Percentiles rank a stretch among this genome's conserved stretches.
Conservation (phyloP, 2,797 vertebrate species). For the Oreonectes daqikongensis region DNA sequence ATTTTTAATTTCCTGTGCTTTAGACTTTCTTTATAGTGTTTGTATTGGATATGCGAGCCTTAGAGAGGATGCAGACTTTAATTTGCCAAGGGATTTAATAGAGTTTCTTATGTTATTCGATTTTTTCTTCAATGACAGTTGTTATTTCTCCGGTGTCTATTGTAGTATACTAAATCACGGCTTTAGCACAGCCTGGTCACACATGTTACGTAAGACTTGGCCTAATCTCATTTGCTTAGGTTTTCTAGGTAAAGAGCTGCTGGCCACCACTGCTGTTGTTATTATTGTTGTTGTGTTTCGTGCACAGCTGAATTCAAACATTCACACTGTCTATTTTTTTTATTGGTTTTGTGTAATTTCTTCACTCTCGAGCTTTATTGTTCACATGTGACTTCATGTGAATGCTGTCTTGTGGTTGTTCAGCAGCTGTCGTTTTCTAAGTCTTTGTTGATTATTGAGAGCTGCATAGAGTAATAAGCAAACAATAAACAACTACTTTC, state of each 20-base stretch:
- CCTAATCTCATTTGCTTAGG: conserved; percentile 56
- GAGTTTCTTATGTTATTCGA: conserved; percentile 16
- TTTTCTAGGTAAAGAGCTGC: conserved; percentile 46
- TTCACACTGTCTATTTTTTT: conserved; percentile 45
- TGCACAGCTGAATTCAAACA: background rate
- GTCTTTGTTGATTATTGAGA: background rate
- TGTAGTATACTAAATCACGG: conserved; percentile 24
- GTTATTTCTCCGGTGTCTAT: background rate
- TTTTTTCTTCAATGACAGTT: background rate
- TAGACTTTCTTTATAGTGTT: conserved; percentile 27
- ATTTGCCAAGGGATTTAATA: conserved; percentile 13
- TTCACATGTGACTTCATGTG: background rate
- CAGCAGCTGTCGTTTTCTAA: background rate
- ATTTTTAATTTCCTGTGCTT: conserved; percentile 53
- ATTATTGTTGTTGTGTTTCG: conserved; percentile 25
- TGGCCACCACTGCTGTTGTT: conserved; percentile 40
- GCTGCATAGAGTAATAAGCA: conserved; percentile 14
- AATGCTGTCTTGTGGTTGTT: background rate
- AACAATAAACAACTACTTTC: background rate
- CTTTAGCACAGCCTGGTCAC: conserved; percentile 21
- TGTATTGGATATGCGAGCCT: background rate
- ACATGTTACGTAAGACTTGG: conserved; percentile 52
- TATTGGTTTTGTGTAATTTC: background rate
- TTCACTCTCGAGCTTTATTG: background rate
- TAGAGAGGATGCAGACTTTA: conserved; percentile 1